phyloP scores from a whole-genome alignment of 2,888 invertebrate genomes.

The Xestoiulus laeticollis region DNA sequence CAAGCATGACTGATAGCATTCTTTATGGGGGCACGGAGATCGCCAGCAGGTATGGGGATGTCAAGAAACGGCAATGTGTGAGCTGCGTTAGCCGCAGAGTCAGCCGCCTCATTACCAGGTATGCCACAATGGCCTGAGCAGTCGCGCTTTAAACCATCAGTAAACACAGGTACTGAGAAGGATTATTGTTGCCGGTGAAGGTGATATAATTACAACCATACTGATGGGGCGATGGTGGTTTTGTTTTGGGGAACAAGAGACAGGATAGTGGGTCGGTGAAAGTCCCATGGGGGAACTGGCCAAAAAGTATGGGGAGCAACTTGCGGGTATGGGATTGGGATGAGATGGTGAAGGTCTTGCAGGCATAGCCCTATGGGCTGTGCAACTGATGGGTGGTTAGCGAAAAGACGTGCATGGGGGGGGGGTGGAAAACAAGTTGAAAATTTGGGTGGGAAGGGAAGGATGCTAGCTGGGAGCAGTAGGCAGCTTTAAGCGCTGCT shows the following conservation, averaged over 20 bases:
- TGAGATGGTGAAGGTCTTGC: neutral
- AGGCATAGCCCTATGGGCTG: neutral
- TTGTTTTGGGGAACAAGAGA: too few relatives aligned
- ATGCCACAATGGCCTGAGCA: neutral
- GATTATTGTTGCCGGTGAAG: neutral
- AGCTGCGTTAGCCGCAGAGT: too few relatives aligned
- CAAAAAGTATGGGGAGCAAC: too few relatives aligned
- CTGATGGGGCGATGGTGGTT: neutral
- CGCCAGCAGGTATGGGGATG: neutral
- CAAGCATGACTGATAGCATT: neutral
- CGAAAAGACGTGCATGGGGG: neutral
- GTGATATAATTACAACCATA: neutral
- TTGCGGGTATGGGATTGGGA: too few relatives aligned
- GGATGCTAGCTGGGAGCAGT: neutral
- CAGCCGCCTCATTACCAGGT: neutral
- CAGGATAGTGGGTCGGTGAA: neutral
- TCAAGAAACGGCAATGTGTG: neutral
- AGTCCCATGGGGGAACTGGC: too few relatives aligned
- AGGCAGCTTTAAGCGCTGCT: too few relatives aligned
- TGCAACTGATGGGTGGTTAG: neutral
- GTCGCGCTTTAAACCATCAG: too few relatives aligned
- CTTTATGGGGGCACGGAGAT: neutral
- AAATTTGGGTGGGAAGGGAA: neutral
- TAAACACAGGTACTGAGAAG: too few relatives aligned
- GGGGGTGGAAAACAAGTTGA: neutral